Conservation (phyloP, 2,113 vertebrate species). For the Thamnophis sirtalis region DNA sequence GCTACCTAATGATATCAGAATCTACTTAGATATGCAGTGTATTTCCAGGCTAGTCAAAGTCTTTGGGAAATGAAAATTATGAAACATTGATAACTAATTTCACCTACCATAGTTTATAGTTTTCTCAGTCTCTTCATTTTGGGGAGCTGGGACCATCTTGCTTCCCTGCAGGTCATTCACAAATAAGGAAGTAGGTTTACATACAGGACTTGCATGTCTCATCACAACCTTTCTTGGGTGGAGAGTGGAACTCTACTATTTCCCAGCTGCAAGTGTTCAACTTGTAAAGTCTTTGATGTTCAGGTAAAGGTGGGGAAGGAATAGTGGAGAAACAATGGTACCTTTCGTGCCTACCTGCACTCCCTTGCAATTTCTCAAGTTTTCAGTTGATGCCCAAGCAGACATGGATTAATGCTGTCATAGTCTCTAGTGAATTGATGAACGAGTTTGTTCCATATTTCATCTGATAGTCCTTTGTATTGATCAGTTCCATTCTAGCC, state of each 20-base stretch:
- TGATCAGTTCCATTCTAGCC: not conserved
- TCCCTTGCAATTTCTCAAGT: not conserved
- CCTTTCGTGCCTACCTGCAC: not conserved
- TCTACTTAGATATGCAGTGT: not conserved
- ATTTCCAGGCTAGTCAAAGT: not conserved
- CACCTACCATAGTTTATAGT: not conserved
- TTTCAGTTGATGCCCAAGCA: not conserved
- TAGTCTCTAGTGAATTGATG: not conserved
- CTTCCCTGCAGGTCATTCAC: not conserved
- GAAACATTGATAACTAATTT: not conserved
- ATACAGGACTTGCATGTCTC: not conserved
- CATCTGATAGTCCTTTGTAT: not conserved
- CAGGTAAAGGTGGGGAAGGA: not conserved
- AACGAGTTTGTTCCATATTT: not conserved
- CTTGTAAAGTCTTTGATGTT: not conserved
- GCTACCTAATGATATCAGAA: not conserved
- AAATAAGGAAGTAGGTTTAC: not conserved
- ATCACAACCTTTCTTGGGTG: not conserved
- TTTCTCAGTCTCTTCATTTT: not conserved
- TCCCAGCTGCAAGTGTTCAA: not conserved
- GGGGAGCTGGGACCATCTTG: not conserved
- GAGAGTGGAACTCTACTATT: not conserved
- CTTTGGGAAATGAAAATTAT: not conserved
- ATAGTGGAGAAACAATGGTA: not conserved
- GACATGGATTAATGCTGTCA: not conserved